These are phyloP conservation scores for Halcyon badia DNA, from an alignment of 2,797 vertebrate species.

Conservation along the genomic window DNA sequence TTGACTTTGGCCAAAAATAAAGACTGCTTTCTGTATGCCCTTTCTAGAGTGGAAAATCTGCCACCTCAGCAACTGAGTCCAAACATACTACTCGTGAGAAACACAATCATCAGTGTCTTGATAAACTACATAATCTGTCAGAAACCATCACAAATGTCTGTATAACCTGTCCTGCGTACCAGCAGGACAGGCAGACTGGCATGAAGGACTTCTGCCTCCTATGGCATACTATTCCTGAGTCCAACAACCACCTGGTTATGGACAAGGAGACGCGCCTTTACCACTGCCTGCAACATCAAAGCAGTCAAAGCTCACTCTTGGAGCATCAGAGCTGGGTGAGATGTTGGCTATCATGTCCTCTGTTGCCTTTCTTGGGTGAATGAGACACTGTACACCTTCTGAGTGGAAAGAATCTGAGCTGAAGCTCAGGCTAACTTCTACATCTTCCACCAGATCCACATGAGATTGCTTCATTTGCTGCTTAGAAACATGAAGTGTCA, in stretches of 20 bases:
- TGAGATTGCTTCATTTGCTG: not conserved
- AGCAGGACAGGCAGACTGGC: not conserved
- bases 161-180: not conserved
- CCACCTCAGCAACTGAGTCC: not conserved
- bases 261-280: not conserved
- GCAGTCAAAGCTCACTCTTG: not conserved
- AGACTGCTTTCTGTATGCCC: not conserved
- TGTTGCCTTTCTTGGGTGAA: not conserved
- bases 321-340: not conserved
- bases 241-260: not conserved
- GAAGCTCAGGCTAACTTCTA: not conserved
- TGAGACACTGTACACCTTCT: not conserved
- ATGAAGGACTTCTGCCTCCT: not conserved
- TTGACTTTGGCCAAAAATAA: not conserved
- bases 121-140: not conserved
- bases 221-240: not conserved
- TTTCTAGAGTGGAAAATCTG: not conserved
- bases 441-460: not conserved
- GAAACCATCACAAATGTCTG: not conserved
- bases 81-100: not conserved
- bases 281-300: not conserved
- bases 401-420: not conserved
- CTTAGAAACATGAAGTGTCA: not conserved
- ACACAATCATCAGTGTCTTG: not conserved
- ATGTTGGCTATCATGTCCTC: not conserved